Evolutionary conservation across 2,888 invertebrate species (phyloP).

Genomic region (Protula sp.): DNA sequence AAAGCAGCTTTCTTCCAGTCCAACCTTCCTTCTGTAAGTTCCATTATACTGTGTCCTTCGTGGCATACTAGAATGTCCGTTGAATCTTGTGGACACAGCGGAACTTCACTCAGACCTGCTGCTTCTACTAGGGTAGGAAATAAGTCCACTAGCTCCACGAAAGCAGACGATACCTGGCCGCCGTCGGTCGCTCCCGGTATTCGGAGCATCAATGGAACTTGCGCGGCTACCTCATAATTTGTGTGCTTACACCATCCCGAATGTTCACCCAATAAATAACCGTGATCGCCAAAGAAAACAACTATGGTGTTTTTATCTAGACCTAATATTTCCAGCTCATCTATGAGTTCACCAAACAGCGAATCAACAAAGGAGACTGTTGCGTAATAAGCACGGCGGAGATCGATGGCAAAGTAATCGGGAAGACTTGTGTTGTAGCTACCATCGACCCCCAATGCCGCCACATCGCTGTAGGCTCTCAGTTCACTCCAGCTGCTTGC

Average conservation of each 20-base stretch:
- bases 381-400: neutral
- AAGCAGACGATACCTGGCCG: conserved; percentile 19
- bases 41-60: neutral
- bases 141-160: conserved; percentile 27
- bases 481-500: neutral
- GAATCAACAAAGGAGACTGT: neutral
- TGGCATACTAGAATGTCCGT: neutral
- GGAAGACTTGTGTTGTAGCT: neutral
- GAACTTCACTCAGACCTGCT: conserved; percentile 17
- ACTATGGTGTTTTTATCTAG: neutral
- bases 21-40: neutral
- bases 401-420: neutral
- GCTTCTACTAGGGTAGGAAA: conserved; percentile 29
- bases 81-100: conserved; percentile 17
- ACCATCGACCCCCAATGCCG: neutral
- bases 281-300: neutral
- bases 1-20: neutral
- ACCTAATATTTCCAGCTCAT: neutral
- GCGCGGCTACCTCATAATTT: conserved; percentile 30
- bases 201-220: conserved; percentile 30
- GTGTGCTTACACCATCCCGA: conserved; percentile 32
- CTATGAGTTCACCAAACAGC: neutral
- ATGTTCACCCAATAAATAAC: conserved; percentile 24
- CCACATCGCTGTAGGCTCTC: neutral
- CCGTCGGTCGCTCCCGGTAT: conserved; percentile 26